Evolutionary conservation across 2,113 vertebrate genomes (phyloP).

Genomic region (Brachyhypopomus occidentalis): DNA sequence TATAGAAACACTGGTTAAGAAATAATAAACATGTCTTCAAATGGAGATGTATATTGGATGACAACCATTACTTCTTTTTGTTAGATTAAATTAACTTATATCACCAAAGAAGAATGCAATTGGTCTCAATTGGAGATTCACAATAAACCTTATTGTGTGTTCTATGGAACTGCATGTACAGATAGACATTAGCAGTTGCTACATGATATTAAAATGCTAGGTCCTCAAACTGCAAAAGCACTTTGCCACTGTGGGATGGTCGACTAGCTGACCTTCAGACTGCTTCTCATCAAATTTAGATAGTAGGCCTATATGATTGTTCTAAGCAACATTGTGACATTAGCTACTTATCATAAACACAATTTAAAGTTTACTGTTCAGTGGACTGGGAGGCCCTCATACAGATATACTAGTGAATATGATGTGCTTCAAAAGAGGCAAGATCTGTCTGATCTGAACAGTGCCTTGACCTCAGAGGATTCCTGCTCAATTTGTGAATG

Average conservation of each 20-base stretch:
- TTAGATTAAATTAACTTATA: not conserved
- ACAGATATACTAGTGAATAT: not conserved
- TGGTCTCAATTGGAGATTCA: not conserved
- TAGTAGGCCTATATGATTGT: not conserved
- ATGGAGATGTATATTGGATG: not conserved
- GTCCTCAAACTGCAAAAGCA: not conserved
- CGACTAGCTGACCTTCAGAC: not conserved
- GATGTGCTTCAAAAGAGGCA: not conserved
- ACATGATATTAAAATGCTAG: not conserved
- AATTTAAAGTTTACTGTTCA: not conserved
- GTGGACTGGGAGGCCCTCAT: not conserved
- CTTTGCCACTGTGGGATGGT: not conserved
- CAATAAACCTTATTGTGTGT: not conserved
- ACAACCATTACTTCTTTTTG: not conserved
- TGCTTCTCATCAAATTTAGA: not conserved
- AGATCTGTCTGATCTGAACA: not conserved
- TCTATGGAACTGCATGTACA: not conserved
- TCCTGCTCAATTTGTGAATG: not conserved
- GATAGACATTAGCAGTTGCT: not conserved
- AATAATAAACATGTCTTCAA: not conserved
- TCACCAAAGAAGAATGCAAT: not conserved
- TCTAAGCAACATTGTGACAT: not conserved
- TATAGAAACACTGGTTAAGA: not conserved
- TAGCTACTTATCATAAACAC: not conserved
- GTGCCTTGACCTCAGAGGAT: not conserved